phyloP scores from a whole-genome alignment of 1,140 invertebrate genomes.

The Rhopalosiphum padi region DNA sequence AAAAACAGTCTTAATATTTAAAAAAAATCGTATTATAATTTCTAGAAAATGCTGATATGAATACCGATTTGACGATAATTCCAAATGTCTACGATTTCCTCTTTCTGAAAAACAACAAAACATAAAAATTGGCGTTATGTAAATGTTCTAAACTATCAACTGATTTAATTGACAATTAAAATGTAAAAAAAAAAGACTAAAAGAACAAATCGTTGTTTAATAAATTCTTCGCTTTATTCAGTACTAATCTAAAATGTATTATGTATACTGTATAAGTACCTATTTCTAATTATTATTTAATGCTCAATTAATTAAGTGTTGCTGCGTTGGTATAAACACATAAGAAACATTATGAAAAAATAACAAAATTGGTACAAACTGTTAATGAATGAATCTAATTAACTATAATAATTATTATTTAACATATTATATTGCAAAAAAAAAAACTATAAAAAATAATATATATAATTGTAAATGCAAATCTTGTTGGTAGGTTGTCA shows the following conservation, averaged over 20 bases:
- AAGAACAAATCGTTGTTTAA: neutral
- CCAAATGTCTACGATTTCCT: too few species aligned
- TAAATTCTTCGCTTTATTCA: neutral
- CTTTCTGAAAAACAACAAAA: neutral
- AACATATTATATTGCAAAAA: neutral
- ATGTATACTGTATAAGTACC: neutral
- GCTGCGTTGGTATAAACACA: neutral
- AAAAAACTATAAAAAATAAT: neutral
- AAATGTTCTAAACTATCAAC: neutral
- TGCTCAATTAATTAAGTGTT: neutral
- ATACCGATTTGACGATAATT: too few species aligned
- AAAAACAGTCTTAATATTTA: too few species aligned
- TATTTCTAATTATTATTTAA: neutral
- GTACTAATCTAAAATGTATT: too few species aligned
- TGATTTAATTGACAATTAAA: neutral
- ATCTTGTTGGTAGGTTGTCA: neutral
- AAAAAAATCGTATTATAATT: too few species aligned
- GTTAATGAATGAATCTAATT: neutral
- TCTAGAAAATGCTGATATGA: too few species aligned
- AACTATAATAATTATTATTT: neutral
- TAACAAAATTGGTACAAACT: neutral
- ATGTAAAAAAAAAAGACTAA: neutral
- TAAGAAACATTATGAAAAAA: neutral
- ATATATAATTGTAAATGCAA: neutral
- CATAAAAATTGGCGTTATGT: neutral